Conservation (phyloP, 1,140 invertebrate genomes). For the Gerris buenoi region DNA sequence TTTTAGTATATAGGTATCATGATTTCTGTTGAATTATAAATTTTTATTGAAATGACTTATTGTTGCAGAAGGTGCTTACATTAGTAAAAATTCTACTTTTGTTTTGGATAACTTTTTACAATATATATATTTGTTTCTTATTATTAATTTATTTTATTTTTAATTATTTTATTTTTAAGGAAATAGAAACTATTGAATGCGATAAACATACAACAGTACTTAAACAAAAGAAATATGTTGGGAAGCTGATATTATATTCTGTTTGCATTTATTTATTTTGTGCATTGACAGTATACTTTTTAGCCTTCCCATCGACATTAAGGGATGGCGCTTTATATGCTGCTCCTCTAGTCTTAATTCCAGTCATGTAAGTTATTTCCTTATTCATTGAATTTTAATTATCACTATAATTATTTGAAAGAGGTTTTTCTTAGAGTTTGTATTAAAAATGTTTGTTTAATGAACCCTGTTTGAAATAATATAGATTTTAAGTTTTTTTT, state of each 20-base stretch:
- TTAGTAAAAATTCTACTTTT: too few species aligned
- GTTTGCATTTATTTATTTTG: conserved; percentile 61
- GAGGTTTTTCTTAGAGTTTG: conserved; percentile 5
- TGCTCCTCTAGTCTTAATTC: conserved; percentile 55
- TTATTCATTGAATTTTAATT: conserved; percentile 17
- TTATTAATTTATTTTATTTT: conserved; percentile 11
- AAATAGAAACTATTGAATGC: conserved; percentile 64
- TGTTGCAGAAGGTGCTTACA: too few species aligned
- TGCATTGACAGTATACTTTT: conserved; percentile 60
- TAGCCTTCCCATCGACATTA: conserved; percentile 51
- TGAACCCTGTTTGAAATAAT: too few species aligned
- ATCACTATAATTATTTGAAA: too few species aligned
- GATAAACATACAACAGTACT: conserved; percentile 62
- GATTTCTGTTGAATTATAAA: too few species aligned
- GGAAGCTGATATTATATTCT: conserved; percentile 61
- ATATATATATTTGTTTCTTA: too few species aligned
- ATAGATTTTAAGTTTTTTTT: too few species aligned
- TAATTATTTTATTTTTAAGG: conserved; percentile 31
- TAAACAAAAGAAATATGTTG: conserved; percentile 60
- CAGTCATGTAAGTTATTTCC: conserved; percentile 52
- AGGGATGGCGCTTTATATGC: conserved; percentile 52
- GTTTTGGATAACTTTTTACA: too few species aligned
- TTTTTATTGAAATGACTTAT: too few species aligned
- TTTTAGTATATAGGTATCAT: too few species aligned
- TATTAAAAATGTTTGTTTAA: too few species aligned